These are phyloP conservation scores for Lepidochitona cinerea DNA, from an alignment of 2,888 invertebrate genomes.

Conservation along the genomic window DNA sequence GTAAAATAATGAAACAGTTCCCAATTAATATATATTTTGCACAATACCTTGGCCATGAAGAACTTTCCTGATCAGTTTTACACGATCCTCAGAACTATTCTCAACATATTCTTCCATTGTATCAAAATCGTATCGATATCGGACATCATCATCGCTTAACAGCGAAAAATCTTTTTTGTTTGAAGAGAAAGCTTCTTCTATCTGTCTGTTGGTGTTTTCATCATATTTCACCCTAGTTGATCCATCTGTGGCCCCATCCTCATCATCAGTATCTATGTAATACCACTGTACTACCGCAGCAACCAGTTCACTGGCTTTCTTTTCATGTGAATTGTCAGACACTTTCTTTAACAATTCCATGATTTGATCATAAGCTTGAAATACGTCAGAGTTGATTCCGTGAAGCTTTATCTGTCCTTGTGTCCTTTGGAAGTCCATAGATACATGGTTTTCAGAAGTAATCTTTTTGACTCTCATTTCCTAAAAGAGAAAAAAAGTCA, in stretches of 20 bases:
- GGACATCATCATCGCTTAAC: background rate
- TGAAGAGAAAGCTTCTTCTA: background rate
- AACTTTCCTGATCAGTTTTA: background rate
- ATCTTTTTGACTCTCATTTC: no score
- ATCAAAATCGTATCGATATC: background rate
- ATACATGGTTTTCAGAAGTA: no score
- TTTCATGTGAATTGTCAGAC: conserved; percentile 20
- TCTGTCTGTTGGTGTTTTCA: background rate
- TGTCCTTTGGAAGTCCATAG: conserved; percentile 30
- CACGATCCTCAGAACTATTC: background rate
- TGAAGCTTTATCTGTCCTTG: conserved; percentile 25
- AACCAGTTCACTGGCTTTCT: conserved; percentile 23
- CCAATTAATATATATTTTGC: background rate
- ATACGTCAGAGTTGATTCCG: conserved; percentile 27
- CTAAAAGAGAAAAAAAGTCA: no score
- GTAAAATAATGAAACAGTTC: no score
- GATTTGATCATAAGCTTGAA: conserved; percentile 25
- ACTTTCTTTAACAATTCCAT: conserved; percentile 25
- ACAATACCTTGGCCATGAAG: background rate
- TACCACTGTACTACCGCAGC: conserved; percentile 32
- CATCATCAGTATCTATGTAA: conserved; percentile 24
- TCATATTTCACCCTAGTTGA: background rate
- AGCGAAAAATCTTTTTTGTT: background rate
- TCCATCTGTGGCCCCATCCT: conserved; percentile 15
- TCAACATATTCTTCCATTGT: background rate